Evolutionary conservation across 2,797 vertebrate species (phyloP), one percentile per base, ranked within the genome.

Genomic region (Tragopan temminckii): DNA sequence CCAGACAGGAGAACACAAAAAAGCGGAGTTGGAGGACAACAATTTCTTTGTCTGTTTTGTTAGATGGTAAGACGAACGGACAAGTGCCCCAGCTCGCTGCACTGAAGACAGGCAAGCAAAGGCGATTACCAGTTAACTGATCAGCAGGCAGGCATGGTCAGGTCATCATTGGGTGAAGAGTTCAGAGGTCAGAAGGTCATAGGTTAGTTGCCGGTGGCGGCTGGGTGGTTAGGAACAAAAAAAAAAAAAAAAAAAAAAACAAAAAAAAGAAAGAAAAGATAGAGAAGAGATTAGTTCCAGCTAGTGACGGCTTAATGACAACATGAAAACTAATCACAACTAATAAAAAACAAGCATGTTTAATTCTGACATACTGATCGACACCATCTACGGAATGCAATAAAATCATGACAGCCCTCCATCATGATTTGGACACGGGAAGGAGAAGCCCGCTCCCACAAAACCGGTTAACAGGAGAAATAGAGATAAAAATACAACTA

Each of bases 201-300:
- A 99, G 99, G 99, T 99, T 99, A 99, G 99, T 99, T 99, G 99
- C 99, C 99, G 99, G 99, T 99, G 99, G 99, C 99, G 99, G 99
- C 99, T 99, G 99, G 99, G 99, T 99, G 99, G 99, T 99, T 99
- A 99, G 98, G 98, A 99, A 99, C 98, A 99, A 99, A 97, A 98
- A 98, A 85, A 95, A 98, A 95, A 96, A 97, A 97, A 96, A 20
- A 43, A 43, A 43, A 43, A 43, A 96, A 43, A 43, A 43, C 17
- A 97, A 98, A 89, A 88, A 99, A 98, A 98, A 98, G 97, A 99
- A 99, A 99, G 98, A 99, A 99, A 99, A 99, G 99, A 99, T 99
- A 99, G 99, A 99, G 98, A 99, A 99, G 99, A 99, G 99, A 99
- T 99, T 99, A 99, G 99, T 99, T 98, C 99, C 99, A 99, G 99